Percentiles rank a stretch among this genome's conserved stretches.
Evolutionary conservation across 2,888 invertebrate genomes (phyloP).

Genomic region (Coenonympha glycerion): DNA sequence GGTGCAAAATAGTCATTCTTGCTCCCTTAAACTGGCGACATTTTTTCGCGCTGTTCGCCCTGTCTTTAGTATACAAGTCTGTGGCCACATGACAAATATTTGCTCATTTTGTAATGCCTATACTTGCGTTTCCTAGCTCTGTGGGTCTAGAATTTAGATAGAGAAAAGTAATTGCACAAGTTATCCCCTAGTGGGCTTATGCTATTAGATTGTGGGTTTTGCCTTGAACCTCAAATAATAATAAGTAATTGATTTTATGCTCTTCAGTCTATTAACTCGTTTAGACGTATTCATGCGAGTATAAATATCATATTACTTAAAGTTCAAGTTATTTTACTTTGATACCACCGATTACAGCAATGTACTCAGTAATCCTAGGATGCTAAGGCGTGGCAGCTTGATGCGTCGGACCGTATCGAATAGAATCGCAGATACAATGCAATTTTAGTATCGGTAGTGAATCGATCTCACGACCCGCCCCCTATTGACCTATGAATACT

Average conservation of each 20-base stretch:
- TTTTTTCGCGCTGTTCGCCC: too few species aligned
- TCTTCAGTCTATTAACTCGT: background rate
- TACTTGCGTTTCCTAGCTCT: too few species aligned
- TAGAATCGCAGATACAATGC: slow-evolving; percentile 15
- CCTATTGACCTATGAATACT: slow-evolving; percentile 21
- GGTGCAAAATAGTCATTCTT: too few species aligned
- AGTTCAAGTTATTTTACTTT: background rate
- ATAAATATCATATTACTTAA: background rate
- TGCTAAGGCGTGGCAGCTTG: slow-evolving; percentile 1
- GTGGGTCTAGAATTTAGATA: too few species aligned
- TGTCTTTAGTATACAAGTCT: too few species aligned
- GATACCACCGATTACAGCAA: background rate
- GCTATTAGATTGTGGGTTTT: too few species aligned
- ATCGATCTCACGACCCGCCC: slow-evolving; percentile 24
- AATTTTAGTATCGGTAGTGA: slow-evolving; percentile 11
- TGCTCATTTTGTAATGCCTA: too few species aligned
- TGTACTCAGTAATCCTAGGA: too few species aligned
- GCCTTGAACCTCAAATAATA: background rate
- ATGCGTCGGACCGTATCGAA: slow-evolving; percentile 18
- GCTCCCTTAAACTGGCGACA: too few species aligned
- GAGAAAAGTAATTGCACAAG: too few species aligned
- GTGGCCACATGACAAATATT: too few species aligned
- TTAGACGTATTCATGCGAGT: background rate
- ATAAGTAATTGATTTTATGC: background rate
- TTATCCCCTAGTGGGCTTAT: too few species aligned